A percentile compares a stretch with the other conserved stretches of the same genome.
These are phyloP conservation scores for Ichneumoninae sp. DNA, from an alignment of 2,888 invertebrate genomes.

Conservation along the genomic window DNA sequence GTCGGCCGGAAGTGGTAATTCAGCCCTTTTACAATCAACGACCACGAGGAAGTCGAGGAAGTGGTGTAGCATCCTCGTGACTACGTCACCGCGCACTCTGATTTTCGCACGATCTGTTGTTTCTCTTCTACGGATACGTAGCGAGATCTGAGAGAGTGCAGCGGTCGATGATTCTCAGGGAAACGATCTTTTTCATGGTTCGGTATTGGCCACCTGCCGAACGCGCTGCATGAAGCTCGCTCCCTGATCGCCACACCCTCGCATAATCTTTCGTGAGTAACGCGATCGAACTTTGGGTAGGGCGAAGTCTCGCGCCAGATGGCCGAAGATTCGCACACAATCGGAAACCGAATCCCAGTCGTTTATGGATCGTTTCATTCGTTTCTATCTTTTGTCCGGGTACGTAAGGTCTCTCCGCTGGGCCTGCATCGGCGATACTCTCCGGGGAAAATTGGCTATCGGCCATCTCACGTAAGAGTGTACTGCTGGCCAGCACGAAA, in stretches of 20 bases:
- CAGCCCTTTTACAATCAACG: constrained; percentile 65
- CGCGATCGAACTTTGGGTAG: constrained; percentile 18
- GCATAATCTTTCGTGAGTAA: constrained; percentile 41
- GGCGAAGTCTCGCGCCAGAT: constrained; percentile 60
- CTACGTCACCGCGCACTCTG: background rate
- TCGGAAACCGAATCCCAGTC: constrained; percentile 53
- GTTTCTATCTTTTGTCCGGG: constrained; percentile 20
- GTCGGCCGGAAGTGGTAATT: constrained; percentile 65
- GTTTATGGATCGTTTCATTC: constrained; percentile 43
- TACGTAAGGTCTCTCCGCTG: background rate
- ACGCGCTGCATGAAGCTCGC: constrained; percentile 17
- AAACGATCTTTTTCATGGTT: constrained; percentile 14
- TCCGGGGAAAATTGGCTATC: constrained; percentile 53
- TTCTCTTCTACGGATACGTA: background rate
- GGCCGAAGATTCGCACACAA: constrained; percentile 49
- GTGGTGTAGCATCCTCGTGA: constrained; percentile 36
- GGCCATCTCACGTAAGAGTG: constrained; percentile 59
- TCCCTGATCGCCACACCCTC: constrained; percentile 2
- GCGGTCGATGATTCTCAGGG: constrained; percentile 39
- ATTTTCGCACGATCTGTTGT: constrained; percentile 25
- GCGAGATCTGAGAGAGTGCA: constrained; percentile 9
- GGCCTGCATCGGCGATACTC: constrained; percentile 14
- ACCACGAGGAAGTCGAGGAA: constrained; percentile 58
- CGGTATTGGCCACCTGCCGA: constrained; percentile 67
- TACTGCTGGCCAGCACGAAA: constrained; percentile 43